Conservation (phyloP, 2,113 vertebrate genomes). For the Andinoacara biseriatus region DNA sequence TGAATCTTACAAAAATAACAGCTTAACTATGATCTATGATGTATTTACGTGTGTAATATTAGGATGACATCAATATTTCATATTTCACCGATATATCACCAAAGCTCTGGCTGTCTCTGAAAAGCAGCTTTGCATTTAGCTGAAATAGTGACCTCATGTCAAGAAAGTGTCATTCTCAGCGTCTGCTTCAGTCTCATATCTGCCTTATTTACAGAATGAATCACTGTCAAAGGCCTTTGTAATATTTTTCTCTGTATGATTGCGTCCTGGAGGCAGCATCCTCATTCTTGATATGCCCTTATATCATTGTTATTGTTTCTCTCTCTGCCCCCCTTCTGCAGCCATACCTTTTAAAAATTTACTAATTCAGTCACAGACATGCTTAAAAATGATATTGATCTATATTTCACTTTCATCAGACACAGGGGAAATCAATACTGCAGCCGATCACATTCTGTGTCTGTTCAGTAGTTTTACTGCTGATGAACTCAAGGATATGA, state of each 20-base stretch:
- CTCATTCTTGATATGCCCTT: background rate
- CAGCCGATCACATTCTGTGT: background rate
- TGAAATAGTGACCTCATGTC: background rate
- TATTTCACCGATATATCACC: background rate
- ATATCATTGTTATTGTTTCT: background rate
- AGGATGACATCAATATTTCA: background rate
- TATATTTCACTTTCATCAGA: constrained; percentile 26
- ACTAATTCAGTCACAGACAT: background rate
- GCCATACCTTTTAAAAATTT: background rate
- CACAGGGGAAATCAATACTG: constrained; percentile 12
- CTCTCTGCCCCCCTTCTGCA: background rate
- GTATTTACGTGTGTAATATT: background rate
- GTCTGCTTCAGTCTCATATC: fast-evolving
- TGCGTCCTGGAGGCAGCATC: background rate
- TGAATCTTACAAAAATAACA: background rate
- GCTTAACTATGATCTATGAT: too few species aligned
- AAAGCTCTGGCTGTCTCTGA: too few species aligned
- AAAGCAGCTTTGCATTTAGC: background rate
- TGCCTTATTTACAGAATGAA: background rate
- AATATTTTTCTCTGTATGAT: background rate
- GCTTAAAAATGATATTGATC: constrained; percentile 20
- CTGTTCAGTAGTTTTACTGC: constrained; percentile 9
- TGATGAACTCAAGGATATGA: background rate
- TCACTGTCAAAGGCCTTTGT: background rate
- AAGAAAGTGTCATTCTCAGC: background rate